Conservation (phyloP, 2,888 invertebrate genomes). For the Thymelicus lineola region DNA sequence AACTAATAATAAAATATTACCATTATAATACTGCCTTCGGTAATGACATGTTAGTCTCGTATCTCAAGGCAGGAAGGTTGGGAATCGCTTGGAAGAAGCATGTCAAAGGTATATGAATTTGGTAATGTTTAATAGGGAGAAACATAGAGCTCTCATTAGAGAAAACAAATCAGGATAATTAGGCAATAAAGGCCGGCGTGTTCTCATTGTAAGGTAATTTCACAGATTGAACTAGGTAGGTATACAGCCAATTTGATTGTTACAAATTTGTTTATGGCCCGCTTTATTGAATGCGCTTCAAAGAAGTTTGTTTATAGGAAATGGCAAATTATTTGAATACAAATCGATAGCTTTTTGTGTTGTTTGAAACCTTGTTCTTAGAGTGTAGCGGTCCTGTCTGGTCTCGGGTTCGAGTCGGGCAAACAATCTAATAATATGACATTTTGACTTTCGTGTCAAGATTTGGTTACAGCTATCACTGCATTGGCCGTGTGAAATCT, state of each 20-base stretch:
- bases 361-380: no score
- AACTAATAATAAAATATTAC: conserved; percentile 63
- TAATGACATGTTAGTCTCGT: conserved; percentile 39
- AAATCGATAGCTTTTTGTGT: not conserved
- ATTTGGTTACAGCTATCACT: no score
- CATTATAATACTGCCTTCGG: conserved; percentile 38
- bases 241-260: conserved; percentile 74
- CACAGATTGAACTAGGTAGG: conserved; percentile 62
- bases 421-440: no score
- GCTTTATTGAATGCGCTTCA: conserved; percentile 36
- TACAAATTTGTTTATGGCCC: conserved; percentile 77
- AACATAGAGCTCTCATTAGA: conserved; percentile 71
- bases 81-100: conserved; percentile 42
- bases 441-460: no score
- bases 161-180: conserved; percentile 83
- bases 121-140: conserved; percentile 58
- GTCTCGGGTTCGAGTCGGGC: no score
- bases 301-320: conserved; percentile 25
- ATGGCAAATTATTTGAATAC: conserved; percentile 17
- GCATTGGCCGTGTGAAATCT: no score
- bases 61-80: conserved; percentile 26
- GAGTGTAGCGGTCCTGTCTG: no score
- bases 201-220: conserved; percentile 73
- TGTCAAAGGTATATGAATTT: conserved; percentile 30
- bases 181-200: conserved; percentile 73